A percentile compares a stretch with the other conserved stretches of the same genome.
Evolutionary conservation across 2,113 vertebrate genomes (phyloP).

Genomic region (Gopherus flavomarginatus): DNA sequence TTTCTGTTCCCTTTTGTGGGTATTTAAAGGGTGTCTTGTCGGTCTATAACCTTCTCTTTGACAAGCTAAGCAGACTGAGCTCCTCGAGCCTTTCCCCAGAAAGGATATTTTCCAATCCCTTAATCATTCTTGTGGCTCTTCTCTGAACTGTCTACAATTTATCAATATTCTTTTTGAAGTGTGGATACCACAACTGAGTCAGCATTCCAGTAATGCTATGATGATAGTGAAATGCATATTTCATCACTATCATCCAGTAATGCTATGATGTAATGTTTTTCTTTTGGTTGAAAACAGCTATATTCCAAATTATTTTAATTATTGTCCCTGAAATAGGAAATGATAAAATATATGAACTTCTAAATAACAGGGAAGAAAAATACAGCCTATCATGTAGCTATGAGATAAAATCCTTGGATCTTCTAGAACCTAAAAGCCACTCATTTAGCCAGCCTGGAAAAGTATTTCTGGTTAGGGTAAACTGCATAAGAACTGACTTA

Average conservation of each 20-base stretch:
- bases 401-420: not conserved
- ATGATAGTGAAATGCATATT: too few species aligned
- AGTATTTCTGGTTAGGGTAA: not conserved
- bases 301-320: not conserved
- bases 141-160: not conserved
- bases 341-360: not conserved
- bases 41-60: not conserved
- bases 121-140: not conserved
- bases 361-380: not conserved
- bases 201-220: not conserved
- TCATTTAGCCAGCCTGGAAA: not conserved
- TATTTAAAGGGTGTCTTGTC: not conserved
- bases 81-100: not conserved
- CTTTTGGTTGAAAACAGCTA: too few species aligned
- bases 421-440: not conserved
- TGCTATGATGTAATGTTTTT: too few species aligned
- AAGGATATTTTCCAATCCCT: not conserved
- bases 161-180: not conserved
- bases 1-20: not conserved
- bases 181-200: not conserved
- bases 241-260: too few species aligned
- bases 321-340: not conserved
- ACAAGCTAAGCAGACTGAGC: not conserved
- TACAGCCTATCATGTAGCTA: not conserved
- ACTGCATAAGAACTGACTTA: not conserved